Evolutionary conservation across 2,888 invertebrate species (phyloP).

Genomic region (Lamellibrachia satsuma): DNA sequence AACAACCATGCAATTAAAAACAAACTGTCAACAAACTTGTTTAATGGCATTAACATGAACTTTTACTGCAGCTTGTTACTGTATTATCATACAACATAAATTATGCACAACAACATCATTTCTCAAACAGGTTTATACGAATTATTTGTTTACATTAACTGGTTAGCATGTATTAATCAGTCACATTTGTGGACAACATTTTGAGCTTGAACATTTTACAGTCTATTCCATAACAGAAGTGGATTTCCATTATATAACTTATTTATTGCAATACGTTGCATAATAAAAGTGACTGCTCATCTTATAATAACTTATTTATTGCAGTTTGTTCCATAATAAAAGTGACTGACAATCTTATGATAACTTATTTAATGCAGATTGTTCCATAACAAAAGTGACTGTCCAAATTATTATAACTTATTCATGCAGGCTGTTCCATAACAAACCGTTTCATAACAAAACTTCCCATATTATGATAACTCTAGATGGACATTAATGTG

Average conservation of each 20-base stretch:
- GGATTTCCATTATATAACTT: neutral
- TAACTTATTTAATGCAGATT: no score
- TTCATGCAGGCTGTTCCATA: no score
- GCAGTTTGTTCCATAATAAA: no score
- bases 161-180: no score
- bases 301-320: neutral
- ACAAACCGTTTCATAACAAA: no score
- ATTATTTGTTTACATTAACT: no score
- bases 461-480: neutral
- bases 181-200: neutral
- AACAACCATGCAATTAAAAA: neutral
- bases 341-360: no score
- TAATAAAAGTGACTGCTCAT: neutral
- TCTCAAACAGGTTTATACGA: neutral
- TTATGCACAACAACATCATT: neutral
- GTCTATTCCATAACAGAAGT: neutral
- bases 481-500: neutral
- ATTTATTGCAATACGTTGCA: neutral
- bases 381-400: no score
- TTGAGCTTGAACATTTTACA: neutral
- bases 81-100: neutral
- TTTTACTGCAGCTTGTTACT: neutral
- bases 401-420: no score
- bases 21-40: neutral
- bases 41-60: neutral